Conservation (phyloP, 2,113 vertebrate genomes). For the Aspiorhynchus laticeps region DNA sequence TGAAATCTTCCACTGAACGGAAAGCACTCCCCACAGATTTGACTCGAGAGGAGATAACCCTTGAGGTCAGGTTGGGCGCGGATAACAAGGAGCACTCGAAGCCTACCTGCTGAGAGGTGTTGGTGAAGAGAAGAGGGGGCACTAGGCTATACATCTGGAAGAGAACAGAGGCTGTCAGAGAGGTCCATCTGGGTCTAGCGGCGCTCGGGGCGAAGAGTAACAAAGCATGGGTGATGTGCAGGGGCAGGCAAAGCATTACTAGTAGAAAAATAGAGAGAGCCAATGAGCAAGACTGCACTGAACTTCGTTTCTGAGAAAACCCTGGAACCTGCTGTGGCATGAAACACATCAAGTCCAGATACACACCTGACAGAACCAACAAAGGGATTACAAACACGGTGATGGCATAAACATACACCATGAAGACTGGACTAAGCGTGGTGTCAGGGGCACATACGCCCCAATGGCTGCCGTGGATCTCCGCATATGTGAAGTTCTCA, state of each 20-base stretch:
- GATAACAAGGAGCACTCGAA: slow-evolving; percentile 53
- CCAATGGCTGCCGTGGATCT: slow-evolving; percentile 74
- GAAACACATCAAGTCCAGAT: slow-evolving; percentile 68
- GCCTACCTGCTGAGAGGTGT: slow-evolving; percentile 55
- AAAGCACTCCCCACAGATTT: slow-evolving; percentile 55
- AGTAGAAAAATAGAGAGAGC: slow-evolving; percentile 75
- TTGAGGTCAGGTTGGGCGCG: slow-evolving; percentile 48
- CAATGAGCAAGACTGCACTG: slow-evolving; percentile 61
- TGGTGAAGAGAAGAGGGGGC: slow-evolving; percentile 75
- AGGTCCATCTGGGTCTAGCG: slow-evolving; percentile 60
- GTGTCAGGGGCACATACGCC: slow-evolving; percentile 71
- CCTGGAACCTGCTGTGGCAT: slow-evolving; percentile 54
- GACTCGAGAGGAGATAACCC: slow-evolving; percentile 46
- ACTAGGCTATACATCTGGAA: slow-evolving; percentile 76
- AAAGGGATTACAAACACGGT: slow-evolving; percentile 73
- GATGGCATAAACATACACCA: slow-evolving; percentile 73
- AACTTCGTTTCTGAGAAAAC: slow-evolving; percentile 57
- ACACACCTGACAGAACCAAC: slow-evolving; percentile 69
- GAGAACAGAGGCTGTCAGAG: slow-evolving; percentile 63
- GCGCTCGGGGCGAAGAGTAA: slow-evolving; percentile 66
- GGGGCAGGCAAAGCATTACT: slow-evolving; percentile 74
- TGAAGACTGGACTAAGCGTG: slow-evolving; percentile 69
- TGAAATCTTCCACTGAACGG: slow-evolving; percentile 63
- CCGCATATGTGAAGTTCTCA: slow-evolving; percentile 69
- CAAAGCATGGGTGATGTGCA: slow-evolving; percentile 72